Conservation (phyloP, 2,797 vertebrate species). For the Enteromius radiatus region DNA sequence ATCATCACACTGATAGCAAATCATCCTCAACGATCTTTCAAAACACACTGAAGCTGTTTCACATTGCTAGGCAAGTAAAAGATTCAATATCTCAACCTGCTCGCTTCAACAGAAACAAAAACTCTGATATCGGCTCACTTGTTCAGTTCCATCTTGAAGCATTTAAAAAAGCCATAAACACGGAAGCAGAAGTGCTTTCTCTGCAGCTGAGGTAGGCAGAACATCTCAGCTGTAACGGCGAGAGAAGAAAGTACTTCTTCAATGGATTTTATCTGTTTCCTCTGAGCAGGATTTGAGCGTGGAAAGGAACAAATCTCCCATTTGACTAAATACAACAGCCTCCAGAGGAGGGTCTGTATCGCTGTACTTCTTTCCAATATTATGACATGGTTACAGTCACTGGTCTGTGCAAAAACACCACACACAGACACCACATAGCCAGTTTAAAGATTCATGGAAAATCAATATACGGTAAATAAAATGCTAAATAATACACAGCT, state of each 20-base stretch:
- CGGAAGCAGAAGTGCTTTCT: slow-evolving; percentile 20
- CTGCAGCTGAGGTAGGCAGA: slow-evolving; percentile 30
- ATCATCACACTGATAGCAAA: slow-evolving; percentile 4
- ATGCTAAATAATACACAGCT: background rate
- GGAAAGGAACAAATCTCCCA: background rate
- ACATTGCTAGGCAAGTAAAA: background rate
- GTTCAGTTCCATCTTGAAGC: slow-evolving; percentile 24
- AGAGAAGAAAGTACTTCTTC: slow-evolving; percentile 6
- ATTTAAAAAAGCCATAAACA: slow-evolving; percentile 32
- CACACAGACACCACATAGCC: background rate
- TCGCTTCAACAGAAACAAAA: background rate
- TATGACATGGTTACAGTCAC: slow-evolving; percentile 43
- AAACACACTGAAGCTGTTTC: background rate
- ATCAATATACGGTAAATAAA: background rate
- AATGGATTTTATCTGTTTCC: background rate
- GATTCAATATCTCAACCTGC: background rate
- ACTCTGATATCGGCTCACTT: background rate
- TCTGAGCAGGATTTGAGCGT: slow-evolving; percentile 13
- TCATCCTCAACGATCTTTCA: background rate
- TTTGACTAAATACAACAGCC: slow-evolving; percentile 32
- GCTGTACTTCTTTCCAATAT: slow-evolving; percentile 13
- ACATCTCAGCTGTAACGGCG: slow-evolving; percentile 27
- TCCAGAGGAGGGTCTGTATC: slow-evolving; percentile 32
- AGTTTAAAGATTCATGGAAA: background rate
- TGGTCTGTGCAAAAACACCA: background rate